Percentiles rank a stretch among this genome's conserved stretches.
Conservation (phyloP, 1,140 invertebrate species). For the Brachionus rotundiformis region DNA sequence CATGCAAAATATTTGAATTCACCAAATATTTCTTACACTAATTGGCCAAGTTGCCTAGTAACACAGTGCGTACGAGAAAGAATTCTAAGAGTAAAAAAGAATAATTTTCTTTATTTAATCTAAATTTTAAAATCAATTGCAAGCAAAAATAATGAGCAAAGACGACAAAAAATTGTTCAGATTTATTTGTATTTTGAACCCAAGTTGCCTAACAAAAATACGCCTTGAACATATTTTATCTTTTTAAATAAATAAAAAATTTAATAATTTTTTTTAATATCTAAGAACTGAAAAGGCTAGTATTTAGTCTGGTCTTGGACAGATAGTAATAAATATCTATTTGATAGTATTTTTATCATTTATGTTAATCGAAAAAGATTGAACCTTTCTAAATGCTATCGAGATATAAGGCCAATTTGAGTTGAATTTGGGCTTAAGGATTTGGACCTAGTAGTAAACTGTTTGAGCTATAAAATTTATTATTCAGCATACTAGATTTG, state of each 20-base stretch:
- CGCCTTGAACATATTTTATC: neutral
- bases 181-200: neutral
- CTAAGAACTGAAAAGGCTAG: too few species aligned
- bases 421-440: neutral
- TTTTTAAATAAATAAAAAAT: too few species aligned
- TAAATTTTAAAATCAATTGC: constrained; percentile 44
- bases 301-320: too few species aligned
- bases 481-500: neutral
- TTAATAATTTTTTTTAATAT: too few species aligned
- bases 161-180: neutral
- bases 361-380: neutral
- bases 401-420: neutral
- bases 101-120: constrained; percentile 15
- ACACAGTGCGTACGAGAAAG: constrained; percentile 8
- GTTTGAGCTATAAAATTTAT: neutral
- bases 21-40: neutral
- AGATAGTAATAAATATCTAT: too few species aligned
- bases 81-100: neutral
- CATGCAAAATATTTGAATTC: constrained; percentile 22
- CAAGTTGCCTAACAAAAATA: neutral
- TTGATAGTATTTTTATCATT: neutral
- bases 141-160: neutral
- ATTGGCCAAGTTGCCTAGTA: constrained; percentile 6
- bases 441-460: neutral
- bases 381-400: constrained; percentile 1